Evolutionary conservation across 2,113 vertebrate genomes (phyloP), one percentile per base, ranked within the genome.

Genomic region (Orientallactaga bullata): DNA sequence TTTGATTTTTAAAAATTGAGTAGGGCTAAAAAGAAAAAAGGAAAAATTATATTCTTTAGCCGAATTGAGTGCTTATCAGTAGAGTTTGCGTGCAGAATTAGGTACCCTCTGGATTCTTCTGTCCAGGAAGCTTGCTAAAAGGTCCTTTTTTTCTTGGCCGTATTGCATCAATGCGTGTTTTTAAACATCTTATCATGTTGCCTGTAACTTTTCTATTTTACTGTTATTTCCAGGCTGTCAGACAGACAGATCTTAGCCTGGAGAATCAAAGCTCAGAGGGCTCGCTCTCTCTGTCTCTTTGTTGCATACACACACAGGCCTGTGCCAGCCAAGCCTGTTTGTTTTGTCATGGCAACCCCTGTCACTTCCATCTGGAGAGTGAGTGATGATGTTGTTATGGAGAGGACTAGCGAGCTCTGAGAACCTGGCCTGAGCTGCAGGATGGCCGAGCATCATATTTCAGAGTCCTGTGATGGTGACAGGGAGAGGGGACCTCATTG

Each of bases 351-450:
- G 92, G 95, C 74, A 93, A 95, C 78, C 81, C 93, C 82, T 96
- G 95, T 94, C 96, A 95, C 47, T 88, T 95, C 84, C 89, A 96
- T 93, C 94, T 95, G 96, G 77, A 90, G 88, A n/a, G 71, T 95
- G 91, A 96, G 23, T 65, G 85, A 93, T 89, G 79, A 97, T 78
- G 82, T 95, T 88, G 89, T 94, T 94, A 88, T 77, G 24, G 51
- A 55, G 71, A 82, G 66, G 60, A 58, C 65, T 30, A 76, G 81
- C 30, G 79, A 83, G 12, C 55, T 17, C 68, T 35, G 89, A 26
- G 26, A 89, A 51, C 16, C 26, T 69, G 24, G 30, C 3, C 24
- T 39, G 66, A 68, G 55, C 73, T 72, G 47, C 8, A 78, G 78
- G 66, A 42, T n/a, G 51, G 21, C 17, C 51, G 74, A 71, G 76